phyloP scores from a whole-genome alignment of 2,888 invertebrate genomes.

The Cataglyphis cursor region DNA sequence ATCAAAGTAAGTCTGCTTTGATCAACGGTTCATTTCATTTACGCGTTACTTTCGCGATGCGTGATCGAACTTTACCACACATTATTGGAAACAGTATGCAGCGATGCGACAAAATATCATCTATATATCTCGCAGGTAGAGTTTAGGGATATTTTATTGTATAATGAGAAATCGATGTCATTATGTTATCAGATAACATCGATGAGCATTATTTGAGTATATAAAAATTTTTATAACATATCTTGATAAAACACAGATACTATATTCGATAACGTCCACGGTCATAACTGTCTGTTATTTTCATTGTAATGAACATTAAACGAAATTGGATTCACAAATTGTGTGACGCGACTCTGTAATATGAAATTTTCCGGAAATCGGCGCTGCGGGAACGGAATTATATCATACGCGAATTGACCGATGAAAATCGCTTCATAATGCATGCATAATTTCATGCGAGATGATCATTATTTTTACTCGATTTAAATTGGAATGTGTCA shows the following conservation, averaged over 20 bases:
- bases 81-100: conserved; percentile 10
- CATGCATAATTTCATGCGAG: conserved; percentile 14
- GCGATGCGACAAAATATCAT: not conserved
- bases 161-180: not conserved
- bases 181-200: not conserved
- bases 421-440: conserved; percentile 38
- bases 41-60: conserved; percentile 14
- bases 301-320: conserved; percentile 53
- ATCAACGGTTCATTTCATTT: conserved; percentile 55
- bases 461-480: conserved; percentile 17
- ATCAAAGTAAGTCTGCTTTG: conserved; percentile 53
- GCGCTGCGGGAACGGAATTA: conserved; percentile 40
- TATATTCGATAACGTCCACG: conserved; percentile 27
- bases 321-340: conserved; percentile 55
- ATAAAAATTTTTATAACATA: conserved; percentile 10
- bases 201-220: not conserved
- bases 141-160: not conserved
- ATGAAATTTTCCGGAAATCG: conserved; percentile 54
- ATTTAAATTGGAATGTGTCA: conserved; percentile 30
- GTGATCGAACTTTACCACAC: conserved; percentile 1
- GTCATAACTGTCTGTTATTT: conserved; percentile 43
- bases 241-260: not conserved
- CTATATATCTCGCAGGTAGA: not conserved
- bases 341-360: conserved; percentile 42
- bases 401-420: conserved; percentile 42